A percentile compares a stretch with the other conserved stretches of the same genome.
phyloP scores from a whole-genome alignment of 2,888 invertebrate genomes.

The Apamea anceps region DNA sequence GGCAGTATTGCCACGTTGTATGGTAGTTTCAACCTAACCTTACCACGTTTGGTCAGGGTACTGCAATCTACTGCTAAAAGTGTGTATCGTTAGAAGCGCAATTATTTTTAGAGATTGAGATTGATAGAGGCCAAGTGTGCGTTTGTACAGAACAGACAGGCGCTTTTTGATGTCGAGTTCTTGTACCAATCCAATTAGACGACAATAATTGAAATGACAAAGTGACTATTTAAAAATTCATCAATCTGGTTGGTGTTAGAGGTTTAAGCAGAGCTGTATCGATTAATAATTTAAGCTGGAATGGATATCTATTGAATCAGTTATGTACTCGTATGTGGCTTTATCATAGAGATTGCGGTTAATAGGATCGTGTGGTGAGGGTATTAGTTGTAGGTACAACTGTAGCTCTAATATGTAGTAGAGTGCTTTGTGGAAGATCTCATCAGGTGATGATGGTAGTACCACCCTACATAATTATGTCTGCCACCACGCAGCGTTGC shows the following conservation, averaged over 20 bases:
- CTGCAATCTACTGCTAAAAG: too few relatives aligned
- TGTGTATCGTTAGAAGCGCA: too few relatives aligned
- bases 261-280: constrained; percentile 5
- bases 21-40: too few relatives aligned
- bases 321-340: constrained; percentile 15
- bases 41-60: too few relatives aligned
- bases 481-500: background rate
- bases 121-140: too few relatives aligned
- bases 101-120: too few relatives aligned
- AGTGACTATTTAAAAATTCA: constrained; percentile 28
- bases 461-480: background rate
- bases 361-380: background rate
- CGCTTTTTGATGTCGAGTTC: too few relatives aligned
- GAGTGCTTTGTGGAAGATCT: background rate
- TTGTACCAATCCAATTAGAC: background rate
- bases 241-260: background rate
- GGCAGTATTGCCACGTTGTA: too few relatives aligned
- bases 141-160: too few relatives aligned
- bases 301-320: constrained; percentile 44
- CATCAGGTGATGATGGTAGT: background rate
- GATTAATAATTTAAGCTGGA: constrained; percentile 58
- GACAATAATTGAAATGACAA: constrained; percentile 7
- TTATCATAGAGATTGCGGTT: constrained; percentile 1
- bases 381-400: background rate
- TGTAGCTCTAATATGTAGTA: background rate